These are phyloP conservation scores for Phymorhynchus buccinoides DNA, from an alignment of 1,140 invertebrate genomes.

Conservation along the genomic window DNA sequence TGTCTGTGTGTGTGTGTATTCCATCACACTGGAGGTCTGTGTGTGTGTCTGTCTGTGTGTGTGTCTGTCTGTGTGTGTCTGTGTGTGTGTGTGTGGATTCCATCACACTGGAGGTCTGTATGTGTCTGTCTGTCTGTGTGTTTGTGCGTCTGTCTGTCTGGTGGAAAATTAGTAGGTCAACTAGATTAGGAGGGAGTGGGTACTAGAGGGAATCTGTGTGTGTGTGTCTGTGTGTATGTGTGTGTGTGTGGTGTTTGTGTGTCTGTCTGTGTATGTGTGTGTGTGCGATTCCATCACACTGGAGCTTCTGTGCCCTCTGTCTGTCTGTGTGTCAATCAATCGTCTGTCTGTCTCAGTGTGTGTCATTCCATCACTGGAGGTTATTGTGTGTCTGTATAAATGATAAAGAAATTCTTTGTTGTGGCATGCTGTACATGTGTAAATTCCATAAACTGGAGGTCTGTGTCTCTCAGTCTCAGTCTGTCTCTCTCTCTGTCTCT, in stretches of 20 bases:
- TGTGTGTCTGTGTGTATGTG: too few species aligned
- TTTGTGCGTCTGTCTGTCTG: not conserved
- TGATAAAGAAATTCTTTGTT: not conserved
- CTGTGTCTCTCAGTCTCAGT: not conserved
- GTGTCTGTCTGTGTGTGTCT: not conserved
- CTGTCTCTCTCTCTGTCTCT: not conserved
- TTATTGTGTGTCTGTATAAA: not conserved
- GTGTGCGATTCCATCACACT: not conserved
- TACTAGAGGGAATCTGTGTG: too few species aligned
- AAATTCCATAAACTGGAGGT: not conserved
- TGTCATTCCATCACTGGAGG: not conserved
- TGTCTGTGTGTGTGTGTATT: not conserved
- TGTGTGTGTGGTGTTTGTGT: too few species aligned
- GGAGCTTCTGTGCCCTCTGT: not conserved
- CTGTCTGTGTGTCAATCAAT: not conserved
- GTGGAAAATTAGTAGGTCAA: too few species aligned
- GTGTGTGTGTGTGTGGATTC: not conserved
- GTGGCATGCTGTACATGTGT: not conserved
- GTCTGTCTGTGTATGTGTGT: too few species aligned
- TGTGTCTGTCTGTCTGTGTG: not conserved
- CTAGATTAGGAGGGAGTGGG: too few species aligned
- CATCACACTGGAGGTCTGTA: not conserved
- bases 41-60: conserved; percentile 8
- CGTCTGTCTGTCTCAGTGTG: conserved; percentile 76
- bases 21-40: not conserved